phyloP scores from a whole-genome alignment of 1,140 invertebrate species.

The Arion vulgaris region DNA sequence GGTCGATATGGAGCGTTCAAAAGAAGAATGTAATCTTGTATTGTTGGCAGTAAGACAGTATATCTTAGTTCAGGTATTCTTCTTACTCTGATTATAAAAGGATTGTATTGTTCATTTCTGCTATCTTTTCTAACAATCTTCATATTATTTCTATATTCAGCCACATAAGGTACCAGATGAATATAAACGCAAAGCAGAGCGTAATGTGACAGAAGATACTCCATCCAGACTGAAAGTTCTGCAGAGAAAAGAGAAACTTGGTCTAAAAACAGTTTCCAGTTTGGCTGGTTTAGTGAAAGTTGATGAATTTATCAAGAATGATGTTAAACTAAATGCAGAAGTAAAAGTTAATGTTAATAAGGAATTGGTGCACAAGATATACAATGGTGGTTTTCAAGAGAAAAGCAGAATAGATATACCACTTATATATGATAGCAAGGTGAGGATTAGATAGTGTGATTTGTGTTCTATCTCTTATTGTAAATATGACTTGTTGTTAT shows the following conservation, averaged over 20 bases:
- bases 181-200: conserved; percentile 56
- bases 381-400: background rate
- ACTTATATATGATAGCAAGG: background rate
- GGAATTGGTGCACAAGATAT: background rate
- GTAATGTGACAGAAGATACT: conserved; percentile 4
- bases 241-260: background rate
- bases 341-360: conserved; percentile 39
- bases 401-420: background rate
- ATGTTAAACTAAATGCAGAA: conserved; percentile 34
- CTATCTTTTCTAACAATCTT: too few relatives aligned
- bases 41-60: too few relatives aligned
- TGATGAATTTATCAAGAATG: conserved; percentile 34
- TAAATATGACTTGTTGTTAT: too few relatives aligned
- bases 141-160: too few relatives aligned
- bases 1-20: too few relatives aligned
- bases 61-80: too few relatives aligned
- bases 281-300: too few relatives aligned
- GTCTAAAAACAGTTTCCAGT: too few relatives aligned
- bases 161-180: conserved; percentile 76
- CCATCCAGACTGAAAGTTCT: conserved; percentile 14
- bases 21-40: too few relatives aligned
- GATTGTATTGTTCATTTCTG: too few relatives aligned
- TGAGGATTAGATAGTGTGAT: background rate
- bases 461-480: too few relatives aligned
- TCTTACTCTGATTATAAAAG: too few relatives aligned